Conservation (phyloP, 2,888 invertebrate genomes). For the Tortricodes alternella region DNA sequence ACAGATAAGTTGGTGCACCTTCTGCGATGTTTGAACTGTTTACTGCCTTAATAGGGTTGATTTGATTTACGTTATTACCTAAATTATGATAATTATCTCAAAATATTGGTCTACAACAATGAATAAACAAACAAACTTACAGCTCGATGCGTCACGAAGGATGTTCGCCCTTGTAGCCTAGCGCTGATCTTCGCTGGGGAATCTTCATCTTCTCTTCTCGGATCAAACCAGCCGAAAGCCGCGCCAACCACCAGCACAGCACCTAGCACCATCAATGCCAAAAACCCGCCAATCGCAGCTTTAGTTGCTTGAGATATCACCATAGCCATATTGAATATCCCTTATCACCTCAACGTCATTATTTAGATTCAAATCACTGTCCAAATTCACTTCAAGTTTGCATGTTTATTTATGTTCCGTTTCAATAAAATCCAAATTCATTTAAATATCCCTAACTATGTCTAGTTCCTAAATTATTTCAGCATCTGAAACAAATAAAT, state of each 20-base stretch:
- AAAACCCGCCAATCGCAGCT: constrained; percentile 72
- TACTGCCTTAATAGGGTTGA: too few species aligned
- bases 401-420: background rate
- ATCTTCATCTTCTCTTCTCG: constrained; percentile 73
- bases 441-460: background rate
- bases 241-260: constrained; percentile 74
- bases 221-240: constrained; percentile 76
- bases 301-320: constrained; percentile 78
- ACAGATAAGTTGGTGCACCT: too few species aligned
- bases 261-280: constrained; percentile 74
- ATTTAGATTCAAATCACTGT: constrained; percentile 30
- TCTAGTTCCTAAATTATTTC: background rate
- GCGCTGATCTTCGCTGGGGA: constrained; percentile 75
- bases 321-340: constrained; percentile 73
- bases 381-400: background rate
- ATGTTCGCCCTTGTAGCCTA: constrained; percentile 70
- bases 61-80: too few species aligned
- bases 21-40: too few species aligned
- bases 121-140: constrained; percentile 54
- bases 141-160: constrained; percentile 75
- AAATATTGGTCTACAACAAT: background rate
- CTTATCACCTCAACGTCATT: constrained; percentile 62
- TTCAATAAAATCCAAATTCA: background rate
- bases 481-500: background rate
- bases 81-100: too few species aligned